Evolutionary conservation across 2,888 invertebrate species (phyloP).

Genomic region (Alloscopus bannaensis): DNA sequence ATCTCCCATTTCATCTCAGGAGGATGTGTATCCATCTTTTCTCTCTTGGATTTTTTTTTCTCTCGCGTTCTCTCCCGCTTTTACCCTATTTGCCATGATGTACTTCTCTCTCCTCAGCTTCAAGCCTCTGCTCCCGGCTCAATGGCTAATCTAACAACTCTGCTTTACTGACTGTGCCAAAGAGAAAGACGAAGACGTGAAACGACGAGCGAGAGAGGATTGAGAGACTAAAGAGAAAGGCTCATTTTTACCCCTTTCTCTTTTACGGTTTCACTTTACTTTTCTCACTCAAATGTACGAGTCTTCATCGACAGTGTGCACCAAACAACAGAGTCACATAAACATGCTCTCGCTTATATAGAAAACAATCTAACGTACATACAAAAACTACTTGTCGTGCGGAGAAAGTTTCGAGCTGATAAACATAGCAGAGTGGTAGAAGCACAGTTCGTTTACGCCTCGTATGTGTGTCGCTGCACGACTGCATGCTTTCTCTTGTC

Average conservation of each 20-base stretch:
- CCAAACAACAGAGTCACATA: too few species aligned
- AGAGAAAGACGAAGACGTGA: slow-evolving; percentile 2
- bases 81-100: slow-evolving; percentile 3
- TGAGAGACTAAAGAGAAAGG: not conserved
- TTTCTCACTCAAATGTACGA: too few species aligned
- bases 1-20: slow-evolving; percentile 44
- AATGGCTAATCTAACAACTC: slow-evolving; percentile 21
- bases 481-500: slow-evolving; percentile 34
- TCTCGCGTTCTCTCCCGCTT: not conserved
- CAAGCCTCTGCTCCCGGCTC: slow-evolving; percentile 13
- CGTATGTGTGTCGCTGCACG: slow-evolving; percentile 42
- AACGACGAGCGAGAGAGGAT: too few species aligned
- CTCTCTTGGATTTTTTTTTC: slow-evolving; percentile 3
- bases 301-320: too few species aligned
- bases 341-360: too few species aligned
- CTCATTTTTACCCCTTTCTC: slow-evolving; percentile 15
- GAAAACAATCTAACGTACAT: too few species aligned
- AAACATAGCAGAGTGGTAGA: too few species aligned
- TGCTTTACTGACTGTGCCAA: slow-evolving; percentile 5
- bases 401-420: too few species aligned
- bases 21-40: slow-evolving; percentile 23
- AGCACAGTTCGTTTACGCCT: too few species aligned
- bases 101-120: not conserved
- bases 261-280: slow-evolving; percentile 3
- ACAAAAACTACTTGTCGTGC: too few species aligned